A percentile compares a stretch with the other conserved stretches of the same genome.
Evolutionary conservation across 2,113 vertebrate species (phyloP).

Genomic region (Lasiurus cinereus): DNA sequence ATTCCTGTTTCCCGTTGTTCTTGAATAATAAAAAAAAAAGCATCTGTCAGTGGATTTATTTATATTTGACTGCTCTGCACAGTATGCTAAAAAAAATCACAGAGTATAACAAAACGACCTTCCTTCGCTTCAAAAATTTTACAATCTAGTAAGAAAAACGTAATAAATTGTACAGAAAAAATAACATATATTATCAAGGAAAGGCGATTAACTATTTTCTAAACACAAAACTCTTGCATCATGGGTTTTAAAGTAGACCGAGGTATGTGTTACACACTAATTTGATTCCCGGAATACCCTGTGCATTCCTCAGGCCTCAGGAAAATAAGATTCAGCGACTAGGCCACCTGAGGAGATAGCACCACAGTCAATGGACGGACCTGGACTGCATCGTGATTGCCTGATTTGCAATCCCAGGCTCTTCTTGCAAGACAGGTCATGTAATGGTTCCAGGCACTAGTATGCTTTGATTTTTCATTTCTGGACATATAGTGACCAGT

Average conservation of each 20-base stretch:
- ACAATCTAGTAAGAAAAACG: neutral
- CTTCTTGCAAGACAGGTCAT: neutral
- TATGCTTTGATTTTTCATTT: neutral
- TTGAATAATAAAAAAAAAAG: constrained; percentile 12
- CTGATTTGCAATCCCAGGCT: neutral
- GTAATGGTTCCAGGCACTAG: neutral
- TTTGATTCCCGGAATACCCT: neutral
- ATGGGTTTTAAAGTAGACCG: neutral
- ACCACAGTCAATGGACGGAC: neutral
- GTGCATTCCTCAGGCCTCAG: neutral
- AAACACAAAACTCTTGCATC: neutral
- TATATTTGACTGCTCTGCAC: neutral
- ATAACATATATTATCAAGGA: neutral
- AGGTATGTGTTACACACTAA: neutral
- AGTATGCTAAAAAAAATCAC: constrained; percentile 20
- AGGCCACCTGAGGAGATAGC: neutral
- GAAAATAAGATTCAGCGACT: neutral
- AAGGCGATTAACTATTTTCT: neutral
- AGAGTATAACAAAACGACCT: neutral
- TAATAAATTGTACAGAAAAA: neutral
- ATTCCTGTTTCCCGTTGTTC: neutral
- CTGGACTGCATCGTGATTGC: constrained; percentile 1
- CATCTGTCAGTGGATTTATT: neutral
- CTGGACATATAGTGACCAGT: neutral
- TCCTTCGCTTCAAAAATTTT: neutral